These are phyloP conservation scores for Drosophila subsilvestris DNA, from an alignment of 2,888 invertebrate species.

Conservation along the genomic window DNA sequence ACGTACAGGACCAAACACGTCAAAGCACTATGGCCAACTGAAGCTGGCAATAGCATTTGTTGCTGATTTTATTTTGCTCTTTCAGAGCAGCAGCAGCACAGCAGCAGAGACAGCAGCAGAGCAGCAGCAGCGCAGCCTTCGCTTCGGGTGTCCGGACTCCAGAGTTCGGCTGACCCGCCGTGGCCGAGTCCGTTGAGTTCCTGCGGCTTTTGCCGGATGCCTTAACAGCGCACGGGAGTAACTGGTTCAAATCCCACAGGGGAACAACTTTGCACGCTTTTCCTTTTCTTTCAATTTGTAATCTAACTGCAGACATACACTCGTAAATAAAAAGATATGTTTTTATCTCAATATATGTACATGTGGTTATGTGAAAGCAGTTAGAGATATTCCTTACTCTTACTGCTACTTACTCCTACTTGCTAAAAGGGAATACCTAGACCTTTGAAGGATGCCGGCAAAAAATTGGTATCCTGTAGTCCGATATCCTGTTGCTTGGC, in stretches of 20 bases:
- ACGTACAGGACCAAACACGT: constrained; percentile 54
- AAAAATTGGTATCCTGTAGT: no score
- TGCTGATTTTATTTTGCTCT: constrained; percentile 73
- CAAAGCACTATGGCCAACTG: constrained; percentile 79
- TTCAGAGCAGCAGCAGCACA: constrained; percentile 17
- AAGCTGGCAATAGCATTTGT: constrained; percentile 70
- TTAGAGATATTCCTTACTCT: no score
- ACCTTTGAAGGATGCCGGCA: no score
- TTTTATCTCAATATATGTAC: neutral
- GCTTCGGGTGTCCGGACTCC: constrained; percentile 47
- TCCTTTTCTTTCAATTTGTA: neutral
- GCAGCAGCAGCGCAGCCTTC: constrained; percentile 54
- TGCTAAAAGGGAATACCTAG: no score
- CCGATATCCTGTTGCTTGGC: no score
- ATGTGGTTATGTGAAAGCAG: neutral
- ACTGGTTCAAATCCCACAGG: constrained; percentile 13
- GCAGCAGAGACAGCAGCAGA: constrained; percentile 27
- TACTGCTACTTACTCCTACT: no score
- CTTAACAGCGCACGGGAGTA: constrained; percentile 20
- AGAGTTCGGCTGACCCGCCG: constrained; percentile 46
- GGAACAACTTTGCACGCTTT: neutral
- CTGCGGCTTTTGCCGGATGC: constrained; percentile 10
- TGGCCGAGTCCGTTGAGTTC: constrained; percentile 6
- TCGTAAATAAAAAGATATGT: neutral
- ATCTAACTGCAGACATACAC: neutral